phyloP scores from a whole-genome alignment of 2,797 vertebrate species.

The Muscicapa comitata region DNA sequence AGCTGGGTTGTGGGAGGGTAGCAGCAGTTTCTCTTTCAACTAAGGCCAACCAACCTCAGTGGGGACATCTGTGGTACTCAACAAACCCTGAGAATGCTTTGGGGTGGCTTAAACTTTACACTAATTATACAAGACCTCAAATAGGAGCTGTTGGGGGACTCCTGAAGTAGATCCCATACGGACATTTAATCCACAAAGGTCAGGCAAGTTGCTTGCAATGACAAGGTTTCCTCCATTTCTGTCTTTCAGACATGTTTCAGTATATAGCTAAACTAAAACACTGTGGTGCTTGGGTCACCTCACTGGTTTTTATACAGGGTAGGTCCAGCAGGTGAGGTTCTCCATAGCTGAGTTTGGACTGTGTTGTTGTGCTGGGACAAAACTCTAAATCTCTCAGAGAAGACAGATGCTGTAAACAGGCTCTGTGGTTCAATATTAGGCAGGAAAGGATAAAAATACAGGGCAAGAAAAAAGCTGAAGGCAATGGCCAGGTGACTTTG shows the following conservation, averaged over 20 bases:
- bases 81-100: background rate
- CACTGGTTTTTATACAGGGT: no score
- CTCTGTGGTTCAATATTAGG: background rate
- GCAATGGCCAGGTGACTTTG: background rate
- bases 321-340: background rate
- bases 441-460: background rate
- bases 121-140: background rate
- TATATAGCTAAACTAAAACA: background rate
- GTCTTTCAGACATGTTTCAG: background rate
- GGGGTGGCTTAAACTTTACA: background rate
- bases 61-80: background rate
- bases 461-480: background rate
- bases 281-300: background rate
- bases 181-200: background rate
- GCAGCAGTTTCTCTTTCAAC: background rate
- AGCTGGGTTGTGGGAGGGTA: background rate
- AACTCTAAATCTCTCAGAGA: background rate
- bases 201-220: background rate
- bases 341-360: rapidly evolving
- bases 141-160: background rate
- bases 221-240: background rate
- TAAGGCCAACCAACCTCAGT: background rate
- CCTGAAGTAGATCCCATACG: background rate
- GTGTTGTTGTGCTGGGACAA: background rate
- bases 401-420: background rate